Evolutionary conservation across 2,113 vertebrate species (phyloP), one percentile per base, ranked within the genome.

Genomic region (Thymallus thymallus): DNA sequence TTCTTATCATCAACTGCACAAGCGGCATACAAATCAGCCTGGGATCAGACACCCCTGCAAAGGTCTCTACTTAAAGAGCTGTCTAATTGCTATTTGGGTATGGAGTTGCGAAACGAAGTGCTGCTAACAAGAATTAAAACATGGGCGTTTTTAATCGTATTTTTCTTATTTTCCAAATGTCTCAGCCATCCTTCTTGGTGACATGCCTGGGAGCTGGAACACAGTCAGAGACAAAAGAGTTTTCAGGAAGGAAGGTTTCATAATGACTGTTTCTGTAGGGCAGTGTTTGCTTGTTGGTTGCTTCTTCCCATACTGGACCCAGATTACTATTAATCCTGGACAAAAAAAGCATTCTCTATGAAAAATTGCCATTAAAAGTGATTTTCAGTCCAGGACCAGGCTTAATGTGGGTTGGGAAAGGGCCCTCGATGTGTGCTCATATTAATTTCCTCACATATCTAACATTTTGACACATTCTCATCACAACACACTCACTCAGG

Each of bases 21-120:
- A 91, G 84, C 82, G 73, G 89, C 88, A 91, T 89, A 91, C 84
- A 89, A 90, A 92, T 90, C 88, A 89, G 84, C 75, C 81, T 62
- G n/a, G 74, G 84, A 90, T 90, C 89, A 88, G 79, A 86, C 79
- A 76, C 72, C 79, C 75, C 73, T 56, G 87, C 74, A 83, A 85
- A 86, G 78, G 85, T 86, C 88, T 83, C 75, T 67, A 72, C 46
- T 80, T 87, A 84, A 87, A 85, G 88, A 74, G 77, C 79, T 45
- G 23, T 76, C 80, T 88, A 89, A 92, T 89, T 90, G 84, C 86
- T 91, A 92, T 90, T 91, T 89, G 88, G 81, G 83, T 88, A 80
- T 83, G 79, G 62, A 81, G 80, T 83, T 88, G 81, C 85, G 82
- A 90, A 86, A 84, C 82, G 64, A 46, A 72, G 81, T 76, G 80